These are phyloP conservation scores for Achlya flavicornis DNA, from an alignment of 2,888 invertebrate genomes.

Conservation along the genomic window DNA sequence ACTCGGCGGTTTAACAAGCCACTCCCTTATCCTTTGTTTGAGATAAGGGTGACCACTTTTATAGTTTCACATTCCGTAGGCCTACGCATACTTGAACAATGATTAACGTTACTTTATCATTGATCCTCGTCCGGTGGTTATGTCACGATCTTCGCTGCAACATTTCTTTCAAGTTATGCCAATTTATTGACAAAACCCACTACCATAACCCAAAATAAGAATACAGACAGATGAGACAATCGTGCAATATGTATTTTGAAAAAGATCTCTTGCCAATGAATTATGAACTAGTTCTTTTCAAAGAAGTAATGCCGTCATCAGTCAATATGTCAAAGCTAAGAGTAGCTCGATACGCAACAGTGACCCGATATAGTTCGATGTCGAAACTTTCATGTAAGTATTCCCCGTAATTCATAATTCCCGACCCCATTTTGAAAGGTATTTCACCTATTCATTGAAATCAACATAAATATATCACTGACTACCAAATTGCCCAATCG, in stretches of 20 bases:
- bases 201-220: too few relatives aligned
- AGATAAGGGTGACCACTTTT: constrained; percentile 32
- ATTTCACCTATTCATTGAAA: constrained; percentile 23
- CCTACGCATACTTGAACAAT: constrained; percentile 11
- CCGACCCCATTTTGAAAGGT: too few relatives aligned
- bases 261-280: too few relatives aligned
- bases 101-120: not conserved
- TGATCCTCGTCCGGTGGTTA: not conserved
- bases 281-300: too few relatives aligned
- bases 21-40: constrained; percentile 30
- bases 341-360: not conserved
- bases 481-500: constrained; percentile 37
- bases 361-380: not conserved
- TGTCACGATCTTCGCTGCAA: not conserved
- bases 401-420: not conserved
- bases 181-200: too few relatives aligned
- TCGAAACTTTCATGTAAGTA: not conserved
- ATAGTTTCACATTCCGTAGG: constrained; percentile 14
- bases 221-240: not conserved
- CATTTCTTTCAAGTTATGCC: not conserved
- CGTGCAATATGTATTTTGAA: not conserved
- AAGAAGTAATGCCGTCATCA: too few relatives aligned
- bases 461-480: constrained; percentile 37
- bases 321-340: too few relatives aligned
- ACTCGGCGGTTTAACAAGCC: constrained; percentile 20